Percentiles rank a stretch among this genome's conserved stretches.
phyloP scores from a whole-genome alignment of 2,888 invertebrate species.

The Dicycla oo region DNA sequence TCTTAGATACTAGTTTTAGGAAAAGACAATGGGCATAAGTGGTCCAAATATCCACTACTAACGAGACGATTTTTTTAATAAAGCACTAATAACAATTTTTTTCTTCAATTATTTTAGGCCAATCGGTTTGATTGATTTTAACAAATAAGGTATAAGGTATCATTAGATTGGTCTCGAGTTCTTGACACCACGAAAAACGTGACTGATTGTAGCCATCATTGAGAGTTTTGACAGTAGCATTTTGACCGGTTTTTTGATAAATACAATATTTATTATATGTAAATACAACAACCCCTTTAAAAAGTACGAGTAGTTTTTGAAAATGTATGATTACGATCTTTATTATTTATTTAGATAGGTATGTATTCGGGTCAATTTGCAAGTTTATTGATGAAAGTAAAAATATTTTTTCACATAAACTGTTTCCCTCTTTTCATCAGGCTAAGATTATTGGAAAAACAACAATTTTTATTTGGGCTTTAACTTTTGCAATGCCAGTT shows the following conservation, averaged over 20 bases:
- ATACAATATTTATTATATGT: too few relatives aligned
- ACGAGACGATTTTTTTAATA: background rate
- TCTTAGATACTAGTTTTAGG: constrained; percentile 29
- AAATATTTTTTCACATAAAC: background rate
- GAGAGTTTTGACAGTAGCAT: background rate
- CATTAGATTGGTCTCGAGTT: background rate
- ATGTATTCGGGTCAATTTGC: background rate
- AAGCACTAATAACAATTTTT: background rate
- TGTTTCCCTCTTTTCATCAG: background rate
- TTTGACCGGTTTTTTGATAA: background rate
- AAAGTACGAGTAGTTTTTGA: background rate
- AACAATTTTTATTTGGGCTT: background rate
- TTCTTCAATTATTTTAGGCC: background rate
- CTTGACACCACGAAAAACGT: background rate
- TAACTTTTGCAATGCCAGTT: background rate
- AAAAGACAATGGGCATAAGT: constrained; percentile 1
- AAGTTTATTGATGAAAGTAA: background rate
- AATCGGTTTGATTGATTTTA: background rate
- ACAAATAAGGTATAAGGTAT: background rate
- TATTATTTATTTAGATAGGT: background rate
- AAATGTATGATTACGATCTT: background rate
- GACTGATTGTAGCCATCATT: background rate
- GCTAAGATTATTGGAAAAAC: background rate
- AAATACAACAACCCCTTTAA: background rate
- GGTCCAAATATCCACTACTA: background rate